Base-by-base conservation (phyloP, 2,888 invertebrate species). In the Monopis laevigella region DNA sequence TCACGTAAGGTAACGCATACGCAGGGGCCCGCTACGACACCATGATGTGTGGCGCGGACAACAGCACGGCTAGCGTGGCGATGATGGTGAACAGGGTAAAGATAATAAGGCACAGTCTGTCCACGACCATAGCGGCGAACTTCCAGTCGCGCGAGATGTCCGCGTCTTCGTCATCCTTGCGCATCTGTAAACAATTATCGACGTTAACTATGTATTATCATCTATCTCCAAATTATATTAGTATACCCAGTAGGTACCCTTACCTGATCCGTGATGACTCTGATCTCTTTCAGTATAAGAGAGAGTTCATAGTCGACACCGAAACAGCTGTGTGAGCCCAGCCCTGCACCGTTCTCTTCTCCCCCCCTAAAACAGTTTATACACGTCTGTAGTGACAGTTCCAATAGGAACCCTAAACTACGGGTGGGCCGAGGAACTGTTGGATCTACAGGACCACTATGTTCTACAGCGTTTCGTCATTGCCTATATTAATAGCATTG, bases 61-160 rank as follows among this genome's bases (percentile, higher is more conserved):
- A 89, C 80, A 96, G 89, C 86, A 96, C 95, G 85, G 94, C 94
- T 85, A 95, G 90, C 82, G 96, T 95, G 82, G 95, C 94, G 83
- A 95, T 89, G 87, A 95, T 93, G 84, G 96, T 96, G 89, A 96
- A 96, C 85, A 94, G 88, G 84, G 96, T 95, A 90, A 98, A 98
- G 86, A 96, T 91, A 87, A 96, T 95, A 89, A 98, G 93, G 91
- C 98, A 98, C 88, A 97, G 89, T 88, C 97, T 91, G 89, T 98
- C 98, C 85, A 98, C 95, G 84, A 98, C 97, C 95, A 97, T 96
- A 82, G 97, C 97, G 81, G 97, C 97, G 85, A 97, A 98, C 86
- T 96, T 96, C 98, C 98, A 98, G 89, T 97, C 96, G 85, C 93
- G 93, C 78, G 95, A 91, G 75, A 96, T 86, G 81, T 93, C 94